A percentile compares a stretch with the other conserved stretches of the same genome.
These are phyloP conservation scores for Thunnus maccoyii DNA, from an alignment of 2,113 vertebrate genomes.

Conservation along the genomic window DNA sequence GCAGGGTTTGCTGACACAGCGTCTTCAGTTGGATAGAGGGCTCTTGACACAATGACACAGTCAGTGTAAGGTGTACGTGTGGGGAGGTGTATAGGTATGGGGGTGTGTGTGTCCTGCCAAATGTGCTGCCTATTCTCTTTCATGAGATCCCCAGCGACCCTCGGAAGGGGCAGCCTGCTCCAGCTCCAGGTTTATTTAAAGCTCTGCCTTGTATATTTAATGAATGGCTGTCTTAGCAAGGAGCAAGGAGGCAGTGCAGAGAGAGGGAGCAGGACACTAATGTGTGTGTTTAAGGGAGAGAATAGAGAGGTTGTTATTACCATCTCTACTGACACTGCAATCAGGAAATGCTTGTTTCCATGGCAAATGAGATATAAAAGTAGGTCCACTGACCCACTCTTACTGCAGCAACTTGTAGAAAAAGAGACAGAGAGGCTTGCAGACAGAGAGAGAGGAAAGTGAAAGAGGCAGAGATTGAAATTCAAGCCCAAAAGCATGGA, in stretches of 20 bases:
- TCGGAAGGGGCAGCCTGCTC: constrained; percentile 51
- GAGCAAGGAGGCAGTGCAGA: constrained; percentile 39
- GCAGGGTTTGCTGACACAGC: constrained; percentile 50
- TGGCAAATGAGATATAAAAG: constrained; percentile 58
- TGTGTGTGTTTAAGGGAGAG: constrained; percentile 75
- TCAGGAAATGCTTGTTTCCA: constrained; percentile 66
- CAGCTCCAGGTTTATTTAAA: constrained; percentile 79
- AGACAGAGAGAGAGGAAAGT: background rate
- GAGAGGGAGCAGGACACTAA: constrained; percentile 55
- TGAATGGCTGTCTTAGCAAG: constrained; percentile 75
- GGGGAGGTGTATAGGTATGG: background rate
- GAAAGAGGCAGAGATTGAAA: background rate
- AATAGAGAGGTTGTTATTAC: constrained; percentile 70
- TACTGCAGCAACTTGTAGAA: constrained; percentile 15
- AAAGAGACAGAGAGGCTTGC: background rate
- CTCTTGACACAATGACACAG: constrained; percentile 55
- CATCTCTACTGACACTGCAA: constrained; percentile 47
- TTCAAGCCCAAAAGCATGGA: background rate
- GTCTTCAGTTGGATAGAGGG: constrained; percentile 47
- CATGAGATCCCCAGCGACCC: constrained; percentile 61
- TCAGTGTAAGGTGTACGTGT: constrained; percentile 38
- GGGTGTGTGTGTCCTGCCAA: constrained; percentile 40
- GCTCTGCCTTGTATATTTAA: constrained; percentile 83
- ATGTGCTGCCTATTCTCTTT: constrained; percentile 65
- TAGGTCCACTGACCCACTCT: constrained; percentile 21